Base-by-base conservation (phyloP, 2,797 vertebrate genomes). In the Caiman crocodilus region DNA sequence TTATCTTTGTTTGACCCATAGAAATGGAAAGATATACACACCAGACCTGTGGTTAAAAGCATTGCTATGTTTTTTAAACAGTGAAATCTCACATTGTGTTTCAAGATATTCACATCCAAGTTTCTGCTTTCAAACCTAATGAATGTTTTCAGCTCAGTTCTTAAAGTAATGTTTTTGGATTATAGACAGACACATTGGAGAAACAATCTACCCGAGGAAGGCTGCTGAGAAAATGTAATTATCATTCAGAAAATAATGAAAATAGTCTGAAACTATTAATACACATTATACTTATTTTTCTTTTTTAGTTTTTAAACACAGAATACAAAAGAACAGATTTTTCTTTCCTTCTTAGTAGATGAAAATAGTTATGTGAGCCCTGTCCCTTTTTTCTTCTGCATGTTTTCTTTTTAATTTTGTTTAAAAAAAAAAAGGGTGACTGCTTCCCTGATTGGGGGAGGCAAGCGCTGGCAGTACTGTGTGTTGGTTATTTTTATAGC, bases 401-500 rank as follows among this genome's bases (percentile, higher is more conserved):
- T 1, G 1, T 82, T 95, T 89, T 83, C 74, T 95, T 95, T 95
- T 84, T 86, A 92, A 90, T 91, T 63, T 90, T 90, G 90, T 93
- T 94, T 92, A 91, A 95, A 93, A 95, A 93, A 90, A 92, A 91
- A 90, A 35, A n/a, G n/a, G 35, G 21, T 92, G 69, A 20, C 81
- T 94, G 30, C 85, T 77, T 87, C 7, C 89, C 80, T 86, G 79
- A 80, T 88, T 55, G n/a, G 74, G 87, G 93, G 58, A 67, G 81
- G 56, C 8, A 73, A 80, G 16, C 89, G 85, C 74, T 73, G 84
- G 80, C 80, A 73, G 30, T 4, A 14, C 73, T 92, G 42, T 17
- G 17, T 64, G 25, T 18, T 65, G 8, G 20, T 79, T 57, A 71
- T 64, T 69, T 58, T 82, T 42, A 5, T 50, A 50, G 23, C 21